A percentile compares a stretch with the other conserved stretches of the same genome.
These are phyloP conservation scores for Drosophila prosaltans DNA, from an alignment of 1,140 invertebrate genomes.

Conservation along the genomic window DNA sequence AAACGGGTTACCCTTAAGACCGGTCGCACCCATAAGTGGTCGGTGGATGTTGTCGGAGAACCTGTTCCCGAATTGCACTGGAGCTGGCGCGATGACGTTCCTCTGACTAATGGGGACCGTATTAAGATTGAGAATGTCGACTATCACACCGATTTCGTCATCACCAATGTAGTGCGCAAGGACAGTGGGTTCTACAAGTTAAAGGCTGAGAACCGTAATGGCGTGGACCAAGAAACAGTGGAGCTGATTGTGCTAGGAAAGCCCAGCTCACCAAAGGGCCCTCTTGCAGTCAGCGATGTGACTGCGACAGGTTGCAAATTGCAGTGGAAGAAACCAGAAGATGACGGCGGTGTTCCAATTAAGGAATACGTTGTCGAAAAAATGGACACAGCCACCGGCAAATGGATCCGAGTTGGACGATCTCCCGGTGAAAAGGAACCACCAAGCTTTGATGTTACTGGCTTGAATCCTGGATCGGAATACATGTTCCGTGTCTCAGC, in stretches of 20 bases:
- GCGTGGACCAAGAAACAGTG: constrained; percentile 94
- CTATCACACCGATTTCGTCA: constrained; percentile 94
- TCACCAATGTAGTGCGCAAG: constrained; percentile 91
- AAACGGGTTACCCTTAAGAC: constrained; percentile 94
- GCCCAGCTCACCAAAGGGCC: constrained; percentile 93
- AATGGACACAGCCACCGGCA: constrained; percentile 94
- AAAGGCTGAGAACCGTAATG: constrained; percentile 94
- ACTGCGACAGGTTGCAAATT: constrained; percentile 94
- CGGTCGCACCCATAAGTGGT: constrained; percentile 96
- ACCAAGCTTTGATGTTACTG: constrained; percentile 93
- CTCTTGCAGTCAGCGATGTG: constrained; percentile 93
- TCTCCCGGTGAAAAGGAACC: constrained; percentile 88
- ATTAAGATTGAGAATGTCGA: constrained; percentile 95
- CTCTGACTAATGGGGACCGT: constrained; percentile 91
- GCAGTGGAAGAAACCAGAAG: constrained; percentile 94
- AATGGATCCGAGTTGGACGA: constrained; percentile 94
- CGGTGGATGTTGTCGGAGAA: constrained; percentile 95
- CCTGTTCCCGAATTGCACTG: constrained; percentile 93
- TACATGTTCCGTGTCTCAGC: constrained; percentile 98
- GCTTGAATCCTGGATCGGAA: constrained; percentile 94
- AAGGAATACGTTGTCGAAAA: constrained; percentile 98
- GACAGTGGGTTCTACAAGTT: constrained; percentile 97
- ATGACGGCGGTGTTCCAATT: constrained; percentile 96
- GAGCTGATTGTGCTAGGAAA: constrained; percentile 95
- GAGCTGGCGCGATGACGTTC: constrained; percentile 93